These are phyloP conservation scores for Prosapia bicincta DNA, from an alignment of 2,888 invertebrate genomes.

Conservation along the genomic window DNA sequence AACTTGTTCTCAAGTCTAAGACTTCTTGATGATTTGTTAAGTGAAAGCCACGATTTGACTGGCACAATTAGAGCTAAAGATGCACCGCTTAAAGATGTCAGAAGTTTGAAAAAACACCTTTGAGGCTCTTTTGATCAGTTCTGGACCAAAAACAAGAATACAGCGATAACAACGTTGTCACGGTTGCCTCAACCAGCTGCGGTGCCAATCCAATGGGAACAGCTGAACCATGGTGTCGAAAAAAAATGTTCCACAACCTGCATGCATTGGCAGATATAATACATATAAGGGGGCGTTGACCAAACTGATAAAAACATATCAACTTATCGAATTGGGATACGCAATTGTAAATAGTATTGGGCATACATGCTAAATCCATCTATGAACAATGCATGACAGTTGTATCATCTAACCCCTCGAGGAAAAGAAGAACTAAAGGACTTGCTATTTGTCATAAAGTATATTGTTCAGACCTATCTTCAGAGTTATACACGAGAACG, in stretches of 20 bases:
- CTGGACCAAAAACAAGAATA: neutral
- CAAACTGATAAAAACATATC: slow-evolving; percentile 9
- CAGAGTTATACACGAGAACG: slow-evolving; percentile 8
- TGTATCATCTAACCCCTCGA: neutral
- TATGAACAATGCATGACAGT: too few species aligned
- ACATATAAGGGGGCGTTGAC: slow-evolving; percentile 15
- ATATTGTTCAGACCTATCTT: neutral
- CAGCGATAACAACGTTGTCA: slow-evolving; percentile 13
- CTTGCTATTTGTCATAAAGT: neutral
- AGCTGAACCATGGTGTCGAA: neutral
- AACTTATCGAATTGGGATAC: slow-evolving; percentile 1
- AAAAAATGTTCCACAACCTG: neutral
- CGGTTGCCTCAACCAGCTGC: too few species aligned
- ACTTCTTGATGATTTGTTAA: slow-evolving; percentile 3
- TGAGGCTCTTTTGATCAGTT: slow-evolving; percentile 3
- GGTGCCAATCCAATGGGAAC: neutral
- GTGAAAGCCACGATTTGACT: neutral
- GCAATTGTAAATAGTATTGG: slow-evolving; percentile 13
- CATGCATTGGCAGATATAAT: too few species aligned
- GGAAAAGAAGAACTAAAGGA: neutral
- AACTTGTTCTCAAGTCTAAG: slow-evolving; percentile 9
- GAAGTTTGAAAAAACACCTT: neutral
- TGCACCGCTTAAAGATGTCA: slow-evolving; percentile 4
- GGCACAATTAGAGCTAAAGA: slow-evolving; percentile 8
- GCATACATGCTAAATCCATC: slow-evolving; percentile 4